Percentiles rank a stretch among this genome's conserved stretches.
phyloP scores from a whole-genome alignment of 2,888 invertebrate genomes.

The Caenorhabditis sp. region DNA sequence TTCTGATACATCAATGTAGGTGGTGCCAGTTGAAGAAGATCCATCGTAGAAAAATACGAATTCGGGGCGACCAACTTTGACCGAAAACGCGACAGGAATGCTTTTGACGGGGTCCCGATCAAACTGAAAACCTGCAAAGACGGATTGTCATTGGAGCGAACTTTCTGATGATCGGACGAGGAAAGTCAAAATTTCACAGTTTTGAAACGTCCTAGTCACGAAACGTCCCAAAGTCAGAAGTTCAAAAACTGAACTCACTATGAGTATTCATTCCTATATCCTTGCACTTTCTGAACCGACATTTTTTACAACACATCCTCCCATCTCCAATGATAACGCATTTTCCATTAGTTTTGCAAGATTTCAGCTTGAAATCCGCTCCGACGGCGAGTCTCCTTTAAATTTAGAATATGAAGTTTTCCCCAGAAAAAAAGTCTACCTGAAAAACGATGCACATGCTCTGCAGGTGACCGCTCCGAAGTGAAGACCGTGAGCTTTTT shows the following conservation, averaged over 20 bases:
- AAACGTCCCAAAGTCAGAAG: too few relatives aligned
- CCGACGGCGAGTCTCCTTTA: conserved; percentile 20
- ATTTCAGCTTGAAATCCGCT: background rate
- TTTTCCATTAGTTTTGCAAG: background rate
- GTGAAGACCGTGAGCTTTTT: background rate
- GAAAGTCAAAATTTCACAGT: background rate
- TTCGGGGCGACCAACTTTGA: conserved; percentile 28
- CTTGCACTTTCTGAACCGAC: conserved; percentile 29
- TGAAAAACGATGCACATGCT: background rate
- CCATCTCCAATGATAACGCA: conserved; percentile 21
- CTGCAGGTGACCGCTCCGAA: background rate
- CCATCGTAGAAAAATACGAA: conserved; percentile 18
- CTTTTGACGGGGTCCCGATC: conserved; percentile 10
- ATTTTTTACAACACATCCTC: conserved; percentile 34
- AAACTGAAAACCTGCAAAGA: conserved; percentile 34
- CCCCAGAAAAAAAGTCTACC: background rate
- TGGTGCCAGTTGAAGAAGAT: background rate
- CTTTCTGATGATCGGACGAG: background rate
- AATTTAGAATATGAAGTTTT: background rate
- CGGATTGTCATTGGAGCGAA: background rate
- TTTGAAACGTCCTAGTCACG: too few relatives aligned
- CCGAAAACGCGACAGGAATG: too few relatives aligned
- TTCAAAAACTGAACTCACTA: conserved; percentile 30
- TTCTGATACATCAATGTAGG: conserved; percentile 6
- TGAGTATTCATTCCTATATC: conserved; percentile 31